phyloP scores from a whole-genome alignment of 2,797 vertebrate species.

The Sebastolobus altivelis region DNA sequence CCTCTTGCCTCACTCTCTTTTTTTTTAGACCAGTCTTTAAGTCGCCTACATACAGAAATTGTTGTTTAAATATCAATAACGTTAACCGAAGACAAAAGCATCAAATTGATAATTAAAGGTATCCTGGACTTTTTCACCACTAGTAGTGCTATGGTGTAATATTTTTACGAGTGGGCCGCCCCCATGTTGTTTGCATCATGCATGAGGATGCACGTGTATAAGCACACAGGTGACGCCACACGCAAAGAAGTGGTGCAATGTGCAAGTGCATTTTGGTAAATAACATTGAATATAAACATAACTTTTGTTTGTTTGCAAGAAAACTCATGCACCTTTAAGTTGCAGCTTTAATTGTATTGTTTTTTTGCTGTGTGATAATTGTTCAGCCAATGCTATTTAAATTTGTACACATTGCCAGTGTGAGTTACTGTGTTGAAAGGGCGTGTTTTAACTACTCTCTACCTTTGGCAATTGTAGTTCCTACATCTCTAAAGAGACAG shows the following conservation, averaged over 20 bases:
- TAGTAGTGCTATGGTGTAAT: not conserved
- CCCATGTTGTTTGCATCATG: not conserved
- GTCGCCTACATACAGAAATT: not conserved
- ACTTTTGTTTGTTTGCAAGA: not conserved
- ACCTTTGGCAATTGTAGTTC: not conserved
- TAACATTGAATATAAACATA: not conserved
- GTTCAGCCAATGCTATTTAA: slow-evolving; percentile 13
- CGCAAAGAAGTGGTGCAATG: not conserved
- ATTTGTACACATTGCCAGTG: not conserved
- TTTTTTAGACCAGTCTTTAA: not conserved
- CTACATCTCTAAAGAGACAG: not conserved
- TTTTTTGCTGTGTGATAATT: slow-evolving; percentile 8
- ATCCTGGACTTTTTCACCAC: not conserved
- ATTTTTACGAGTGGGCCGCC: not conserved
- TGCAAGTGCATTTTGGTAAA: not conserved
- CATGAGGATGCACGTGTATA: not conserved
- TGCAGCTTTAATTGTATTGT: slow-evolving; percentile 4
- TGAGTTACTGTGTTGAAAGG: slow-evolving; percentile 1
- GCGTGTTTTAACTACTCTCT: not conserved
- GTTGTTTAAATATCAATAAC: not conserved
- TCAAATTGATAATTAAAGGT: not conserved
- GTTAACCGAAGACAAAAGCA: not conserved
- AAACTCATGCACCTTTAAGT: not conserved
- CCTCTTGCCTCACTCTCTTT: not conserved
- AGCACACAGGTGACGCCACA: too few species aligned